Evolutionary conservation across 2,888 invertebrate species (phyloP).

Genomic region (Calliscelio sp.): DNA sequence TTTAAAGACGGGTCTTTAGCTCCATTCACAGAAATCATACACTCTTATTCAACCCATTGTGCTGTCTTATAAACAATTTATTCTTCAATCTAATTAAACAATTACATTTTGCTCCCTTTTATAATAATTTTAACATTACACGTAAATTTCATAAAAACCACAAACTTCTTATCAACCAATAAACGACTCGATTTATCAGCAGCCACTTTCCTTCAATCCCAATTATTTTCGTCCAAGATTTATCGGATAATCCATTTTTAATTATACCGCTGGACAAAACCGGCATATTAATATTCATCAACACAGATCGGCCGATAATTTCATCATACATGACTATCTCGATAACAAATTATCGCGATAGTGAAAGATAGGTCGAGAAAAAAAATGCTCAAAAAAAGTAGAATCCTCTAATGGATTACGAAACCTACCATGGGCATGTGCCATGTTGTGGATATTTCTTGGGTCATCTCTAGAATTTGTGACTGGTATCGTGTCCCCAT

Average conservation of each 20-base stretch:
- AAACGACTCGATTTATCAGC: slow-evolving; percentile 19
- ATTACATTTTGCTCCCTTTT: no score
- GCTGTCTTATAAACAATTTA: no score
- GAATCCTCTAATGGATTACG: slow-evolving; percentile 59
- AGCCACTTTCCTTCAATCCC: slow-evolving; percentile 5
- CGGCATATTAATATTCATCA: slow-evolving; percentile 57
- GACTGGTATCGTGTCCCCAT: slow-evolving; percentile 87
- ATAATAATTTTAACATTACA: no score
- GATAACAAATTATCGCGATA: slow-evolving; percentile 56
- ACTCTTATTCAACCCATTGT: slow-evolving; percentile 9
- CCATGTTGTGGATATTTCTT: slow-evolving; percentile 88
- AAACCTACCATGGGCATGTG: slow-evolving; percentile 86
- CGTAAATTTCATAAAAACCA: no score
- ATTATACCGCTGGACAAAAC: slow-evolving; percentile 35
- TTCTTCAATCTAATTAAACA: no score
- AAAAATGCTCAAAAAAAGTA: slow-evolving; percentile 1
- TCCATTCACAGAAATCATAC: slow-evolving; percentile 27
- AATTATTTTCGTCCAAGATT: slow-evolving; percentile 27
- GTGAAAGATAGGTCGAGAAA: slow-evolving; percentile 32
- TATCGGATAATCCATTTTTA: slow-evolving; percentile 54
- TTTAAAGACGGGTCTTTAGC: slow-evolving; percentile 37
- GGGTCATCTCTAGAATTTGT: slow-evolving; percentile 86
- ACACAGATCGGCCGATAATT: slow-evolving; percentile 53
- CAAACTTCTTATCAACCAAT: slow-evolving; percentile 14
- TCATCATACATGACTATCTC: slow-evolving; percentile 55